These are phyloP conservation scores for Zosterops pallidus DNA, from an alignment of 2,113 vertebrate genomes.

Conservation along the genomic window DNA sequence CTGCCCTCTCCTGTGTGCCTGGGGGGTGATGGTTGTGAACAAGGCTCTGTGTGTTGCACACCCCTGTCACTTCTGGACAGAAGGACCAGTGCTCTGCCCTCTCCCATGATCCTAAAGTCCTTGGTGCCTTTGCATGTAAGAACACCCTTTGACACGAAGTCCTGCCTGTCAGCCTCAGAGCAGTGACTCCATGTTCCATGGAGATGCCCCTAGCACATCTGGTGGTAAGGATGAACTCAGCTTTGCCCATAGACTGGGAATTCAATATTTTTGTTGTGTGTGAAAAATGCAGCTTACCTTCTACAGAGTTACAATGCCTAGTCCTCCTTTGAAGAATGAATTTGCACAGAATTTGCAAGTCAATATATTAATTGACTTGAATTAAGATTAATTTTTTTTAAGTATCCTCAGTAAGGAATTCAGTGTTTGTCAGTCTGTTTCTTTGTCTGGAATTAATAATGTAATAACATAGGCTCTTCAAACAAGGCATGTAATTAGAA, in stretches of 20 bases:
- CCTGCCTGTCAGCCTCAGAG: neutral
- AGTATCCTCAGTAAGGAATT: neutral
- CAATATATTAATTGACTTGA: slow-evolving; percentile 37
- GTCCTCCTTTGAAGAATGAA: neutral
- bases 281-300: neutral
- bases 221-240: neutral
- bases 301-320: neutral
- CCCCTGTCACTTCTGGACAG: neutral
- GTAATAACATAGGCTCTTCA: slow-evolving; percentile 14
- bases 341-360: slow-evolving; percentile 34
- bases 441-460: slow-evolving; percentile 51
- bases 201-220: neutral
- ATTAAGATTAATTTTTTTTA: slow-evolving; percentile 20
- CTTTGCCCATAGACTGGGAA: neutral
- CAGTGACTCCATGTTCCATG: neutral
- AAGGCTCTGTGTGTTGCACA: neutral
- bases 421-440: slow-evolving; percentile 12
- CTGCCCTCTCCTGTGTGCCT: neutral
- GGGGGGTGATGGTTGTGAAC: neutral
- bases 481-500: slow-evolving; percentile 4
- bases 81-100: neutral
- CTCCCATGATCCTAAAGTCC: neutral
- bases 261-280: neutral
- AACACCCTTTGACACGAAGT: neutral
- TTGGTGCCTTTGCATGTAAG: neutral